Percentiles rank a stretch among this genome's conserved stretches.
Conservation (phyloP, 2,888 invertebrate species). For the Drosophila pullipes region DNA sequence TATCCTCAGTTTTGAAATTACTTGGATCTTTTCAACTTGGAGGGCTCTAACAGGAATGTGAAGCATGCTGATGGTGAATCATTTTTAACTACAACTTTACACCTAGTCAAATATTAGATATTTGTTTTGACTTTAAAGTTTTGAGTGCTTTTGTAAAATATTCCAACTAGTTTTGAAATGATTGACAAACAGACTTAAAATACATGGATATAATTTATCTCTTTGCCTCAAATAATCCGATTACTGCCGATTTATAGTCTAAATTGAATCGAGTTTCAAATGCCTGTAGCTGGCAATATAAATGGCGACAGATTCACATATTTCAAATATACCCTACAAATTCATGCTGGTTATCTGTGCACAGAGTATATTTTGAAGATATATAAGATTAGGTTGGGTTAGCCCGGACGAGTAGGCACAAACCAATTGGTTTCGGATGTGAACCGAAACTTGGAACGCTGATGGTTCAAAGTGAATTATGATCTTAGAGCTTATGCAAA, state of each 20-base stretch:
- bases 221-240: constrained; percentile 5
- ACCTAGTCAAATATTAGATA: background rate
- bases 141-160: background rate
- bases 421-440: background rate
- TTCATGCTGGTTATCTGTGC: background rate
- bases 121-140: background rate
- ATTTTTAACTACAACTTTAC: background rate
- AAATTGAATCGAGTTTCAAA: constrained; percentile 1
- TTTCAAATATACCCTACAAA: background rate
- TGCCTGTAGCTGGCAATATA: background rate
- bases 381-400: background rate
- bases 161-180: background rate
- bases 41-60: background rate
- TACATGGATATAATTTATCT: background rate
- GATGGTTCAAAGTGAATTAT: background rate
- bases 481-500: background rate
- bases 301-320: background rate
- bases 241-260: background rate
- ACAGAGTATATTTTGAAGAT: background rate
- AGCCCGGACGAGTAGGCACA: background rate
- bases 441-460: background rate
- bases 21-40: background rate
- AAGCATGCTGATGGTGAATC: background rate
- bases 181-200: constrained; percentile 1
- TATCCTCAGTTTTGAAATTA: background rate